phyloP scores from a whole-genome alignment of 2,888 invertebrate genomes.

The Lobophora halterata region DNA sequence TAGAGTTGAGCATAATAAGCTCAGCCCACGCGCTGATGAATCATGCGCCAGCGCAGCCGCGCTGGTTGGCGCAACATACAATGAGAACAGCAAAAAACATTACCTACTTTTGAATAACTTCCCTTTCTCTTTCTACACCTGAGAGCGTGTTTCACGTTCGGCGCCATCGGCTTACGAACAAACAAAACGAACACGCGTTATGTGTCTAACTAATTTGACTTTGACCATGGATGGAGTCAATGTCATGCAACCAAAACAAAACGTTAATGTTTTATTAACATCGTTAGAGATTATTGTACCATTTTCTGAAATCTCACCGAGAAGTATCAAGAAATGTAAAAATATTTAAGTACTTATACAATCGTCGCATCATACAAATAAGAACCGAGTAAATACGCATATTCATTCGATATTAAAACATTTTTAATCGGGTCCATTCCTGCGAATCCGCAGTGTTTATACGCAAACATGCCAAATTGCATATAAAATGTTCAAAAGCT shows the following conservation, averaged over 20 bases:
- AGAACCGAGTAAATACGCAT: constrained; percentile 16
- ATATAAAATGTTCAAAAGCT: constrained; percentile 64
- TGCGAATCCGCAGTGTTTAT: constrained; percentile 51
- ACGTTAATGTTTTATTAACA: constrained; percentile 17
- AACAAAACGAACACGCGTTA: constrained; percentile 45
- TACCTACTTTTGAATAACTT: constrained; percentile 80
- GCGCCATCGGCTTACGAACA: constrained; percentile 59
- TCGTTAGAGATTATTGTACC: constrained; percentile 6
- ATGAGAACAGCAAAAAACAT: constrained; percentile 75
- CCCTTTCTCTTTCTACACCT: constrained; percentile 80
- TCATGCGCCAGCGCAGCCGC: constrained; percentile 63
- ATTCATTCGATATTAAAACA: too few relatives aligned
- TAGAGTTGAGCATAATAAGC: constrained; percentile 68
- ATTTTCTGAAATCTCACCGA: constrained; percentile 2
- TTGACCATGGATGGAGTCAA: constrained; percentile 46
- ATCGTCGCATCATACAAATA: constrained; percentile 15
- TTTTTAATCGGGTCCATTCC: constrained; percentile 31
- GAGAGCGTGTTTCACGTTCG: constrained; percentile 56
- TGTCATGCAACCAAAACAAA: constrained; percentile 36
- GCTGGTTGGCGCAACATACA: constrained; percentile 56
- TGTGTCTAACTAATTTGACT: constrained; percentile 41
- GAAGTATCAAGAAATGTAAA: constrained; percentile 7
- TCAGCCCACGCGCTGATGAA: constrained; percentile 75
- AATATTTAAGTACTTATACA: constrained; percentile 11
- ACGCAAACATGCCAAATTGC: constrained; percentile 62